A percentile compares a stretch with the other conserved stretches of the same genome.
Evolutionary conservation across 2,888 invertebrate species (phyloP).

Genomic region (Nemotelus nigrinus): DNA sequence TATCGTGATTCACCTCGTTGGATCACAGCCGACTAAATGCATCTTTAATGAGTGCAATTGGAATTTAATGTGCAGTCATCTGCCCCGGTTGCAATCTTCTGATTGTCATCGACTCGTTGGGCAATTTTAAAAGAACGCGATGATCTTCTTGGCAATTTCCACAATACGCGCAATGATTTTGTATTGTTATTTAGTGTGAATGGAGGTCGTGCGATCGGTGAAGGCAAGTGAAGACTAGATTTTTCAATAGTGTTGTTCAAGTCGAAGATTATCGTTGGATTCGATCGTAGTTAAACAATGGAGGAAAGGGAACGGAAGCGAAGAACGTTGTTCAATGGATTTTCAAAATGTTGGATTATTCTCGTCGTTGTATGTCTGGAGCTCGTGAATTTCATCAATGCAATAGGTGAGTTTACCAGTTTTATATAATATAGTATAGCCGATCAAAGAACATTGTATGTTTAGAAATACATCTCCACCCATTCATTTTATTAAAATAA

Average conservation of each 20-base stretch:
- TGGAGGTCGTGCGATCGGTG: constrained; percentile 32
- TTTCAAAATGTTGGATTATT: constrained; percentile 21
- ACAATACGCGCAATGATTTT: constrained; percentile 23
- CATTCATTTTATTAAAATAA: no score
- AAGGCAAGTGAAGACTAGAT: constrained; percentile 5
- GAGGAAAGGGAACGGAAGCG: constrained; percentile 35
- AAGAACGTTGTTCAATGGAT: constrained; percentile 7
- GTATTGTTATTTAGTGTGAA: constrained; percentile 10
- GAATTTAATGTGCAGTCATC: no score
- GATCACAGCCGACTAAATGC: no score
- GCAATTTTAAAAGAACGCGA: neutral
- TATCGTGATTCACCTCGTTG: neutral
- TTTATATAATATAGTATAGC: no score
- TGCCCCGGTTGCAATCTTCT: no score
- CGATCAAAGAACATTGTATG: no score
- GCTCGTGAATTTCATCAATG: neutral
- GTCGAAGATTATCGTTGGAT: no score
- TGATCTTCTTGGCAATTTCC: neutral
- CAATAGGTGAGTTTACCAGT: constrained; percentile 23
- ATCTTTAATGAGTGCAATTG: no score
- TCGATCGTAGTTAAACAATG: constrained; percentile 13
- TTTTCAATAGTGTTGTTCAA: no score
- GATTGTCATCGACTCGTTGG: no score
- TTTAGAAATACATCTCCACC: no score
- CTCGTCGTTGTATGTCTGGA: neutral